Base-by-base conservation (phyloP, 2,797 vertebrate genomes). In the Leucoraja ocellata region DNA sequence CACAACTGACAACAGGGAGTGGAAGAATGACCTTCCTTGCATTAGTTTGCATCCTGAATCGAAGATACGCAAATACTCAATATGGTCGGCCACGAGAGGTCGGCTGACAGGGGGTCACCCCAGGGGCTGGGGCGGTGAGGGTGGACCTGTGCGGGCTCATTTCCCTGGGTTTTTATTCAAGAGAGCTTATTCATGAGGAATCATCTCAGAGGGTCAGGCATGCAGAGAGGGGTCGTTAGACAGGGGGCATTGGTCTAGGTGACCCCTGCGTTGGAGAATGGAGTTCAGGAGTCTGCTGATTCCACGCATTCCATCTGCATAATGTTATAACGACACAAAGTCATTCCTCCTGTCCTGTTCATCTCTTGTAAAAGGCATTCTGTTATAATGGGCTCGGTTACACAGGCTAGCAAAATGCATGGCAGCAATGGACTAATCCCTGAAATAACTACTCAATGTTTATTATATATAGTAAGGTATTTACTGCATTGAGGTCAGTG, bases 111-210 rank as follows among this genome's bases (percentile, higher is more conserved):
- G 61, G n/a, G 2, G 61, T 16, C 61, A 65, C 28, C 61, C 14
- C 2, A 1, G 14, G n/a, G 61, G n/a, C 28, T 11, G 14, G n/a
- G 28, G 46, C 46, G 46, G 2, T 18, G 28, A n/a, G 83, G 84
- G 61, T 16, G 14, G n/a, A n/a, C 6, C 58, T 32, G 58, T n/a
- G 54, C n/a, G 58, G 83, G n/a, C 61, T 88, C 61, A 18, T 16
- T 88, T 63, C 84, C 84, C 0, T 65, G 28, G n/a, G 84, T 18
- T 65, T 4, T 68, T 88, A 65, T 86, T 54, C 58, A 86, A 63
- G 83, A 32, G 83, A n/a, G 83, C 25, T 86, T 86, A 63, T 63
- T 86, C 58, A 88, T 65, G 84, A 88, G 61, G 84, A 61, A 6
- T 88, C n/a, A 5, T 1, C 32, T 1, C 18, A 1, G 5, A 16